A percentile compares a stretch with the other conserved stretches of the same genome.
Evolutionary conservation across 2,888 invertebrate species (phyloP).

Genomic region (Himalopsyche kuldschensis): DNA sequence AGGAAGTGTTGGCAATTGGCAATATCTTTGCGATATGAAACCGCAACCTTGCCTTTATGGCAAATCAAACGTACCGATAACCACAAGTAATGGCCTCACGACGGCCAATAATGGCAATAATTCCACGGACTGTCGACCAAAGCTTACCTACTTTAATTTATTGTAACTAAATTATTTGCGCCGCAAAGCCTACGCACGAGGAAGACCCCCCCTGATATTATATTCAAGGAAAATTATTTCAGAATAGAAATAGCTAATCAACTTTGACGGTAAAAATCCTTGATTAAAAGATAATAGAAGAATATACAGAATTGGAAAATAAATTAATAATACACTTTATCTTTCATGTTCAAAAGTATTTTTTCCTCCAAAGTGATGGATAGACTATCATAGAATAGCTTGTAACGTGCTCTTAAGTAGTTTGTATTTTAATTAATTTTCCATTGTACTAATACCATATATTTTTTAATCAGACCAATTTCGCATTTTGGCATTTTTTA

Average conservation of each 20-base stretch:
- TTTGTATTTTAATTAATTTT: no score
- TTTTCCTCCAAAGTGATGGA: no score
- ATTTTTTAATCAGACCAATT: no score
- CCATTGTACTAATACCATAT: no score
- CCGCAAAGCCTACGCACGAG: neutral
- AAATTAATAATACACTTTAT: no score
- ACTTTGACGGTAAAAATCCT: neutral
- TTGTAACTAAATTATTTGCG: neutral
- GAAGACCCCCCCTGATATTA: neutral
- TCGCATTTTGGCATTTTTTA: no score
- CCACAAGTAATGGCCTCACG: neutral
- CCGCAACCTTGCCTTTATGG: neutral
- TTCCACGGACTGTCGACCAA: neutral
- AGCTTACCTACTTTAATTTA: neutral
- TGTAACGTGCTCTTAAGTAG: no score
- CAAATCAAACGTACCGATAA: neutral
- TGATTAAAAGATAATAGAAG: no score
- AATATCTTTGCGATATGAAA: neutral
- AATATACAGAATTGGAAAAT: no score
- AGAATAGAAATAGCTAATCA: neutral
- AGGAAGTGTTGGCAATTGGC: neutral
- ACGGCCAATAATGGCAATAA: neutral
- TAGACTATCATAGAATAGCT: no score
- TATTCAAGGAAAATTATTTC: neutral
- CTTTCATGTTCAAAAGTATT: no score